Base-by-base conservation (phyloP, 1,140 invertebrate species). In the Aethina tumida region DNA sequence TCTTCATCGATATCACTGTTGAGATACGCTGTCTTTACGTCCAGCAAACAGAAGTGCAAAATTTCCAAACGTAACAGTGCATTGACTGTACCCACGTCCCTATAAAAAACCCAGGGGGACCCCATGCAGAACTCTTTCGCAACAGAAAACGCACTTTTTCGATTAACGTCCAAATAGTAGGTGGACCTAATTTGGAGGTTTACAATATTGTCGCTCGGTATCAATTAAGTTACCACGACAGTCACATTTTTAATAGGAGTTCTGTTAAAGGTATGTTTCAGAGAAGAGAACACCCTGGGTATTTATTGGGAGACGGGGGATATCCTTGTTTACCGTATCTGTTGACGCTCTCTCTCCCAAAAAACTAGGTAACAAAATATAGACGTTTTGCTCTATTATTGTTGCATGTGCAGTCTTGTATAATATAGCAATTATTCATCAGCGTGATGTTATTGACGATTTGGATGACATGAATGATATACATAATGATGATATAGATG, bases 81-180 rank as follows among this genome's bases (percentile, higher is more conserved):
- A 53, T 58, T 19, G 55, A 58, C 29, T 51, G 56, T 31, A 52
- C 52, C 2, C 52, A 53, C 16, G 31, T 56, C 1, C 15, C 26
- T 20, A 58, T 55, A 14, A 18, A 14, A 8, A 46, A 39, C 25
- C 56, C 56, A 9, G 55, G 53, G 24, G 45, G 49, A 29, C 41
- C 47, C 13, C 42, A 50, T 27, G 49, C 50, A 10, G 50, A 60
- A 29, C 24, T 49, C 4, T 61, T 56, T 35, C n/a, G 56, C 1
- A 59, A 62, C 28, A 47, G 50, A 40, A 56, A 59, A 42, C 28
- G 37, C 14, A 55, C 39, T 41, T 54, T 52, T 39, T 56, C 50
- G n/a, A 38, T 63, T 8, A 60, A 60, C 40, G 52, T 62, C n/a
- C 58, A 63, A 28, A 41, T 44, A 25, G 47, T 59, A 17, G 47